phyloP scores from a whole-genome alignment of 2,797 vertebrate genomes.

The Malacoctenus gilli region DNA sequence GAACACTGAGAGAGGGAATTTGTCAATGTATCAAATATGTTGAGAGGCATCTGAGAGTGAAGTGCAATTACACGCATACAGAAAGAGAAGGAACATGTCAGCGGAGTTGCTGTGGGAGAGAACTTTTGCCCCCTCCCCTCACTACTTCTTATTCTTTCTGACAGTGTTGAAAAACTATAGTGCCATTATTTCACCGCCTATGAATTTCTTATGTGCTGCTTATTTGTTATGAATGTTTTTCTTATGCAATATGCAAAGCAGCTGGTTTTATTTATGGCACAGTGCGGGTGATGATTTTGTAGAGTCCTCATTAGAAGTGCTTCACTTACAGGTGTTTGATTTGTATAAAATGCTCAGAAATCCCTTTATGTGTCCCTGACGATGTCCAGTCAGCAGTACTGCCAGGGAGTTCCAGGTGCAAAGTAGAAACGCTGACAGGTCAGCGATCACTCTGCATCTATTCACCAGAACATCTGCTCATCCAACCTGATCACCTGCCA shows the following conservation, averaged over 20 bases:
- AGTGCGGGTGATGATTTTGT: conserved; percentile 44
- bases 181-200: conserved; percentile 28
- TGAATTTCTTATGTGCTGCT: conserved; percentile 46
- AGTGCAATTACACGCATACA: conserved; percentile 73
- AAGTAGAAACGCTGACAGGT: not conserved
- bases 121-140: conserved; percentile 36
- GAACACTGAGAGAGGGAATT: conserved; percentile 72
- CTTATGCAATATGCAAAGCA: conserved; percentile 58
- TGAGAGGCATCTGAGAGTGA: conserved; percentile 71
- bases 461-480: too few species aligned
- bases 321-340: conserved; percentile 25
- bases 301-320: conserved; percentile 54
- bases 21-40: conserved; percentile 77
- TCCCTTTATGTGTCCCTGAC: too few species aligned
- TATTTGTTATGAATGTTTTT: conserved; percentile 49
- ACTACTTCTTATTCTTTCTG: conserved; percentile 55
- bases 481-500: too few species aligned
- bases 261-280: conserved; percentile 50
- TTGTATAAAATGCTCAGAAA: conserved; percentile 20
- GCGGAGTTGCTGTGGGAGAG: conserved; percentile 45
- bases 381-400: not conserved
- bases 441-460: conserved; percentile 19
- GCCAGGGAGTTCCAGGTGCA: not conserved
- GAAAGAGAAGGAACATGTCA: conserved; percentile 47
- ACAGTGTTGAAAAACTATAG: conserved; percentile 19